Evolutionary conservation across 2,113 vertebrate species (phyloP).

Genomic region (Spheniscus mendiculus): DNA sequence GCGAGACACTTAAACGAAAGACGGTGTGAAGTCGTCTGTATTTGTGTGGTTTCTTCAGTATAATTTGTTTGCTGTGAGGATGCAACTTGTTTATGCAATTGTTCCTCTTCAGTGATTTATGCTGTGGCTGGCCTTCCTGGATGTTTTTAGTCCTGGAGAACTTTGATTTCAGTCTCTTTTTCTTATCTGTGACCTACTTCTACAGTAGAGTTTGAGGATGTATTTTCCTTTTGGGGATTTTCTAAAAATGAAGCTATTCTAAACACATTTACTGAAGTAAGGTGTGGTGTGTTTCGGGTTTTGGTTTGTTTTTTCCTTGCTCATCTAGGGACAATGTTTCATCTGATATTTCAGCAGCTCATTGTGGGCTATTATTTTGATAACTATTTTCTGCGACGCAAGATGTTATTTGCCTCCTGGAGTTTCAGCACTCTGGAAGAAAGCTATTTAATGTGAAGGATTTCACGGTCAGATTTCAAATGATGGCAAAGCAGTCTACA

Average conservation of each 20-base stretch:
- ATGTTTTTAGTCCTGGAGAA: neutral
- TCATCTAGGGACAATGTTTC: neutral
- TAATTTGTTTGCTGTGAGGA: neutral
- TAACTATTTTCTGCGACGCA: neutral
- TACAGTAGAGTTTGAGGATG: neutral
- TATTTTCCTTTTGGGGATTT: neutral
- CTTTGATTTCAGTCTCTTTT: neutral
- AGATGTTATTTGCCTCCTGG: neutral
- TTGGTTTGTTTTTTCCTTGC: neutral
- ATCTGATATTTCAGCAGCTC: neutral
- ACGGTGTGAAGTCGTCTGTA: neutral
- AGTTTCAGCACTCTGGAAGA: neutral
- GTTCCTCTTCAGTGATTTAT: neutral
- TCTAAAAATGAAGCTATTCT: neutral
- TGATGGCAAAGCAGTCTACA: neutral
- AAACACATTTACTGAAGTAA: neutral
- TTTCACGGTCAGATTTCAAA: neutral
- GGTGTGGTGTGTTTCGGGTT: neutral
- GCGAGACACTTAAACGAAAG: neutral
- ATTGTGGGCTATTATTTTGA: neutral
- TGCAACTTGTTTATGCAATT: neutral
- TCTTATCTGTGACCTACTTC: neutral
- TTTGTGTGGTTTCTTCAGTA: neutral
- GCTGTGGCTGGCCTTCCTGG: neutral
- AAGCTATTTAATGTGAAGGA: neutral